A percentile compares a stretch with the other conserved stretches of the same genome.
Conservation (phyloP, 2,113 vertebrate genomes). For the Zonotrichia leucophrys region DNA sequence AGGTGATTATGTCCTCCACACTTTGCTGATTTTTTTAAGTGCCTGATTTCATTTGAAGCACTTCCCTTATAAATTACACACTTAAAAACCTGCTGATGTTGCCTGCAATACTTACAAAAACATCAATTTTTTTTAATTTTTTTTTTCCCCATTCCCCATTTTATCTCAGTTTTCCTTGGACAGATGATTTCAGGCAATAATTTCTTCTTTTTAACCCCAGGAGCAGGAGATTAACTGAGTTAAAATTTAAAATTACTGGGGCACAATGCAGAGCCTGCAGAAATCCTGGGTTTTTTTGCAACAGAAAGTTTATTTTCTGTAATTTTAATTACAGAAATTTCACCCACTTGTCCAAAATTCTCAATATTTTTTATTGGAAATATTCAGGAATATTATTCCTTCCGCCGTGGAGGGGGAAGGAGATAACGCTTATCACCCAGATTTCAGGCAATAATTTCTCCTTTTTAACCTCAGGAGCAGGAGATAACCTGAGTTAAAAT, state of each 20-base stretch:
- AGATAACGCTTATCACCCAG: no score
- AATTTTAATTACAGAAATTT: background rate
- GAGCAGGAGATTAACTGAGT: background rate
- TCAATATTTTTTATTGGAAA: no score
- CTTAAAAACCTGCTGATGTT: constrained; percentile 27
- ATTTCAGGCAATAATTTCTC: no score
- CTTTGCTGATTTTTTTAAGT: constrained; percentile 29
- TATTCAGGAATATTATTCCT: no score
- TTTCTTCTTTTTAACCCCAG: background rate
- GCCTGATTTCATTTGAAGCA: constrained; percentile 40
- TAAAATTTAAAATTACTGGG: background rate
- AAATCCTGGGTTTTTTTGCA: background rate
- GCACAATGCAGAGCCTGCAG: background rate
- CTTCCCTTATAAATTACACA: constrained; percentile 9
- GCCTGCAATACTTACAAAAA: background rate
- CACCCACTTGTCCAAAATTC: no score
- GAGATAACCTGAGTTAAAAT: no score
- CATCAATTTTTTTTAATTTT: background rate
- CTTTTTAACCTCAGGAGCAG: no score
- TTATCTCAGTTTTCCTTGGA: background rate
- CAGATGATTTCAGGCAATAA: background rate
- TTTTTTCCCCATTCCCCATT: background rate
- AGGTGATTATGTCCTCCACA: constrained; percentile 40
- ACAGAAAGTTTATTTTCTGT: background rate
- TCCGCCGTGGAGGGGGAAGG: no score